Conservation (phyloP, 2,797 vertebrate species). For the Cottoperca gobio region DNA sequence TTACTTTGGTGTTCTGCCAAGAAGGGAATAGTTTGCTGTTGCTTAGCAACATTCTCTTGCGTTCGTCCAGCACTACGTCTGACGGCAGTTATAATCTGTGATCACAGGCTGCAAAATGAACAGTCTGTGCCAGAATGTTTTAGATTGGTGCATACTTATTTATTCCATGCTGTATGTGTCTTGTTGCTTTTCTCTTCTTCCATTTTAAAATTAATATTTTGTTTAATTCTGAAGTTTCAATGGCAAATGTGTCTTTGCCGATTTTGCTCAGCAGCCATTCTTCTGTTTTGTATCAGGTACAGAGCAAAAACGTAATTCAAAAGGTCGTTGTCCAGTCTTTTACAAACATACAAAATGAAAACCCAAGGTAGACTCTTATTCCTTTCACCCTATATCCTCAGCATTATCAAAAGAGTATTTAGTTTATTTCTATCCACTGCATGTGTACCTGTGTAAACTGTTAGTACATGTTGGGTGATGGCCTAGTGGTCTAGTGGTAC, state of each 20-base stretch:
- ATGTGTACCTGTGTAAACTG: neutral
- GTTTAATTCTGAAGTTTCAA: slow-evolving; percentile 8
- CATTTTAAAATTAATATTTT: slow-evolving; percentile 7
- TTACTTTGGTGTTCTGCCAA: slow-evolving; percentile 32
- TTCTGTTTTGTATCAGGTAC: neutral
- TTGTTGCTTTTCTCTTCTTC: neutral
- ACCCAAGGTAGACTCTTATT: neutral
- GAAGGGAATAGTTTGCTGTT: slow-evolving; percentile 54
- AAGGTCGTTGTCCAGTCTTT: neutral
- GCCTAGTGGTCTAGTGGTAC: too few relatives aligned
- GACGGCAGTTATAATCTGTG: slow-evolving; percentile 53
- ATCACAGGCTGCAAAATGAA: slow-evolving; percentile 54
- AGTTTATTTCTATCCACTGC: neutral
- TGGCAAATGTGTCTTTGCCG: slow-evolving; percentile 1
- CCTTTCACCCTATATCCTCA: neutral
- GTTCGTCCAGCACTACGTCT: slow-evolving; percentile 28
- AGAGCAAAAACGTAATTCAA: neutral
- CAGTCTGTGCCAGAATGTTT: slow-evolving; percentile 9
- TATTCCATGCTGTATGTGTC: neutral
- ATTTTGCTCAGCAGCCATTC: neutral
- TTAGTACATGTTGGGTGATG: too few relatives aligned
- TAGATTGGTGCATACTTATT: slow-evolving; percentile 14
- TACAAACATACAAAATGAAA: slow-evolving; percentile 7
- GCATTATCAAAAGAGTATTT: neutral
- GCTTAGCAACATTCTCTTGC: slow-evolving; percentile 63